Conservation (phyloP, 2,113 vertebrate species). For the Carollia perspicillata region DNA sequence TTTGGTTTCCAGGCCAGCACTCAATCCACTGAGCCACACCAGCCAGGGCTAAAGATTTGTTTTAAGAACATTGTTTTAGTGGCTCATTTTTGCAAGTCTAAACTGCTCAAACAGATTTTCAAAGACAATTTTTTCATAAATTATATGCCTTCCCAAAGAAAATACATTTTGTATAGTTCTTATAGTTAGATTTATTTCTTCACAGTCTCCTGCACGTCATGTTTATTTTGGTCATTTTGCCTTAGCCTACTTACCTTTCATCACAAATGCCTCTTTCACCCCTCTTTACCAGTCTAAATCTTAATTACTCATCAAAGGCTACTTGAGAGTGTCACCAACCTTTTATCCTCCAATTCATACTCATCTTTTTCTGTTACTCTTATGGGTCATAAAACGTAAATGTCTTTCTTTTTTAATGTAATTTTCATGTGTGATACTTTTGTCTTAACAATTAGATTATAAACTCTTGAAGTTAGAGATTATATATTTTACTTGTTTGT, state of each 20-base stretch:
- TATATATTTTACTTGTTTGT: conserved; percentile 21
- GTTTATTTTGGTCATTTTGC: neutral
- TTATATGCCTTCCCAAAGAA: neutral
- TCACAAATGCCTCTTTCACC: neutral
- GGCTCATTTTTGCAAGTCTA: neutral
- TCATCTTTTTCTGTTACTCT: neutral
- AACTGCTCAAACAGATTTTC: neutral
- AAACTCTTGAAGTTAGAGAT: neutral
- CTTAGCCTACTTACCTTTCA: neutral
- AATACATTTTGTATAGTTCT: neutral
- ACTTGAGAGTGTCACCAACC: neutral
- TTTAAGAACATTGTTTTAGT: conserved; percentile 6
- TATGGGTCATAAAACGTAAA: neutral
- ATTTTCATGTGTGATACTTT: neutral
- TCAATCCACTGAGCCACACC: no score
- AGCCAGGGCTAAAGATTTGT: neutral
- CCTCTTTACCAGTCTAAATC: neutral
- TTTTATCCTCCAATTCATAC: neutral
- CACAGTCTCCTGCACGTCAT: neutral
- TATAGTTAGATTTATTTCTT: conserved; percentile 4
- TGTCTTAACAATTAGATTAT: conserved; percentile 13
- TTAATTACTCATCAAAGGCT: conserved; percentile 12
- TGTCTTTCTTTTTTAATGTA: neutral
- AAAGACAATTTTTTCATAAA: neutral
- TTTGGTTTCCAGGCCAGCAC: no score